Evolutionary conservation across 92 coral and sea anemone genomes (phyloP), one percentile per base, ranked within the genome.

Genomic region (Umimayanthus chanpuru): DNA sequence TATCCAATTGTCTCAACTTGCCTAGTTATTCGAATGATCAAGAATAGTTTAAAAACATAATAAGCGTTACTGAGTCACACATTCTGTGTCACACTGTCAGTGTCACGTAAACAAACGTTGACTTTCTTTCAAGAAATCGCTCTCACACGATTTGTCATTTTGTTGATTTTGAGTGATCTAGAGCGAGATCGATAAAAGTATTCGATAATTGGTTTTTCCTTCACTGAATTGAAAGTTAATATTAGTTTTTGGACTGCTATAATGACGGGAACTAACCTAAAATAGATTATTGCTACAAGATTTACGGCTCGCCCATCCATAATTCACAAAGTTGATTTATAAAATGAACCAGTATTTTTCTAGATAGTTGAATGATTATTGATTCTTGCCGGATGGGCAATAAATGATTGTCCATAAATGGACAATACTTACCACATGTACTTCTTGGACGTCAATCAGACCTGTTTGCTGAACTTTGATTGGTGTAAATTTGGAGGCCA

Each of bases 361-460:
- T 83, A 83, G 77, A 44, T 67, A 83, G 64, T 44, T 71, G 78
- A 83, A 83, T 83, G 67, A 83, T 43, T 83, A 67, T 68, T 50
- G 18, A 36, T 29, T 38, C 75, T 61, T 65, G 85, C 85, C 85
- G n/a, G 76, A 39, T 32, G 86, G 23, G 87, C 87, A 70, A 71
- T 74, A 2, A 71, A 55, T 26, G 66, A 14, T n/a, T 44, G 77
- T 70, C 86, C 75, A 44, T 47, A 26, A 38, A 36, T 39, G 76
- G 77, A 83, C 58, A 72, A 2, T 16, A 9, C 68, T 26, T 93
- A 94, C 98, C 96, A 88, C 96, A 87, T 94, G 98, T 94, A 94
- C 98, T 94, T 94, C 98, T 94, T 94, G 78, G 79, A 49, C 39
- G 87, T 49, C 40, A 83, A 70, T 26, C 14, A 71, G 5, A 47